Conservation (phyloP, 2,113 vertebrate species). For the Daboia siamensis region DNA sequence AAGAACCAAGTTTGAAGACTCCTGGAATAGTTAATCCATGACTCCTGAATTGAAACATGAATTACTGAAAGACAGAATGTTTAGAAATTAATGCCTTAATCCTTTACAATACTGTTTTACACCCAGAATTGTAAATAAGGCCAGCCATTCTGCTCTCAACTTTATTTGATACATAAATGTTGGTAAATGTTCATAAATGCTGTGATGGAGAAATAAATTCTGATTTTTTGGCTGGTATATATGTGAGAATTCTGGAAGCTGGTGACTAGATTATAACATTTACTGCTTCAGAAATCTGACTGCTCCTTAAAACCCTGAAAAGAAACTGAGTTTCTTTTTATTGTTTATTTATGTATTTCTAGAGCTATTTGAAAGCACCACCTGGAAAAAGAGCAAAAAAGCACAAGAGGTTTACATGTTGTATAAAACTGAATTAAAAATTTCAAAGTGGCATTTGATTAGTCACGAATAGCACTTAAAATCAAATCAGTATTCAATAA, state of each 20-base stretch:
- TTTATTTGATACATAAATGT: background rate
- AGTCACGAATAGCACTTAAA: background rate
- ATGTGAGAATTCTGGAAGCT: background rate
- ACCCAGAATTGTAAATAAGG: background rate
- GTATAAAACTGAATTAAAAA: background rate
- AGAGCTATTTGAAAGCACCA: background rate
- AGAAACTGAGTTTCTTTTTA: background rate
- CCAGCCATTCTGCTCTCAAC: background rate
- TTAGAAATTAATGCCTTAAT: background rate
- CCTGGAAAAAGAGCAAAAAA: background rate
- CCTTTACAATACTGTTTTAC: background rate
- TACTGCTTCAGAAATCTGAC: background rate
- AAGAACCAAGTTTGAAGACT: too few species aligned
- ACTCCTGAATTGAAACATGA: background rate
- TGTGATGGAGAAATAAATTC: background rate
- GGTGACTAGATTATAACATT: background rate
- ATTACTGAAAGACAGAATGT: background rate
- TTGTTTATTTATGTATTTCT: background rate
- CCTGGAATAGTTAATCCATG: background rate
- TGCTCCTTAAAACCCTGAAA: background rate
- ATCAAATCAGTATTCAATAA: background rate
- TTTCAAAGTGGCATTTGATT: background rate
- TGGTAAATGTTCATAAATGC: background rate
- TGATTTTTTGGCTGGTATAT: background rate
- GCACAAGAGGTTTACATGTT: background rate